These are phyloP conservation scores for Hemistola chrysoprasaria DNA, from an alignment of 2,888 invertebrate species.

Conservation along the genomic window DNA sequence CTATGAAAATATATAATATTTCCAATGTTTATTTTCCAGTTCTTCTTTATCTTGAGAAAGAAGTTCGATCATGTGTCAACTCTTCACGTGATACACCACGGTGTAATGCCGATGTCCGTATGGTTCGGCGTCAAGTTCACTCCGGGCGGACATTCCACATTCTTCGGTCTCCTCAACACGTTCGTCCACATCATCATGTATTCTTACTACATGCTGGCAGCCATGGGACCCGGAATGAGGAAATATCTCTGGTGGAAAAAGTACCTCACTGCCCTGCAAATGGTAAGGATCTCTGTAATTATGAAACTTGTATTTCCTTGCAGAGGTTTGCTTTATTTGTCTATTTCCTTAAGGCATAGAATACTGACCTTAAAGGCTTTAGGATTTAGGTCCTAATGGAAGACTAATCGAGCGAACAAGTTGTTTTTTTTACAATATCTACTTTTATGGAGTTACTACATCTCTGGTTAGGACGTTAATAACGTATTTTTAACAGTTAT, in stretches of 20 bases:
- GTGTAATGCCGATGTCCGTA: constrained; percentile 98
- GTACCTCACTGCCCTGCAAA: constrained; percentile 95
- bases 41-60: constrained; percentile 97
- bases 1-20: too few relatives aligned
- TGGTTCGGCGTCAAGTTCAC: constrained; percentile 99
- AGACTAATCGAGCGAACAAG: too few relatives aligned
- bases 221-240: constrained; percentile 93
- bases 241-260: constrained; percentile 98
- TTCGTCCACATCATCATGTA: constrained; percentile 99
- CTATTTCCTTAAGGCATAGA: too few relatives aligned
- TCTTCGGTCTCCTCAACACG: constrained; percentile 96
- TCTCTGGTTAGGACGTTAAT: too few relatives aligned
- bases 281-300: constrained; percentile 86
- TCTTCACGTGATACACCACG: constrained; percentile 97
- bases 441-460: too few relatives aligned
- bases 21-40: too few relatives aligned
- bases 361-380: too few relatives aligned
- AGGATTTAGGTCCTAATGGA: too few relatives aligned
- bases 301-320: too few relatives aligned
- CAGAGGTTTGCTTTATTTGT: too few relatives aligned
- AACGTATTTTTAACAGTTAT: too few relatives aligned
- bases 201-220: constrained; percentile 94
- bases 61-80: constrained; percentile 96
- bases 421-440: too few relatives aligned
- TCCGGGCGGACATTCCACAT: constrained; percentile 97